Conservation (phyloP, 2,888 invertebrate genomes). For the Brenthis hecate region DNA sequence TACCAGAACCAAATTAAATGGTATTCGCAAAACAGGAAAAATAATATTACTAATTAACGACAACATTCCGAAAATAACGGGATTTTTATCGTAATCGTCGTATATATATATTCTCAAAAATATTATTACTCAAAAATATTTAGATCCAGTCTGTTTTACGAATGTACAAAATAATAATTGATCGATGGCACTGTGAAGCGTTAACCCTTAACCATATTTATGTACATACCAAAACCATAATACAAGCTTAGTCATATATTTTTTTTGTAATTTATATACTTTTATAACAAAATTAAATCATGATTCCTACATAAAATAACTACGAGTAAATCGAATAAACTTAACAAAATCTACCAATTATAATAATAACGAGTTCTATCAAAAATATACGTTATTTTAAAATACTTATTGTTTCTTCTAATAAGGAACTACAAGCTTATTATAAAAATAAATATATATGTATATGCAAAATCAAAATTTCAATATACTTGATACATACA, state of each 20-base stretch:
- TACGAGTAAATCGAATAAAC: background rate
- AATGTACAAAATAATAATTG: constrained; percentile 21
- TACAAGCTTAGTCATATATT: constrained; percentile 7
- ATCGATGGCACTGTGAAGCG: constrained; percentile 1
- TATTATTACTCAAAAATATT: background rate
- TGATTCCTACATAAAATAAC: background rate
- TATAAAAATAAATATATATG: constrained; percentile 13
- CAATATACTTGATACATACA: constrained; percentile 7
- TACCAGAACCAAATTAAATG: constrained; percentile 28
- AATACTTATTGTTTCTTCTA: background rate
- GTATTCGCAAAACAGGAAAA: constrained; percentile 25
- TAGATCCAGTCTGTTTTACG: constrained; percentile 5
- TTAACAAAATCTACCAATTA: constrained; percentile 7
- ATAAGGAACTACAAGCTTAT: constrained; percentile 14
- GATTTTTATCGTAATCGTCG: background rate
- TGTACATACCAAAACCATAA: constrained; percentile 23
- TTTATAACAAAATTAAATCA: constrained; percentile 17
- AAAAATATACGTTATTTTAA: constrained; percentile 2
- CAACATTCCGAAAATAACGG: background rate
- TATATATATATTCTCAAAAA: too few species aligned
- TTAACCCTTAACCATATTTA: constrained; percentile 20
- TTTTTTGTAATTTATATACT: constrained; percentile 2
- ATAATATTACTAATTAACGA: background rate
- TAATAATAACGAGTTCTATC: background rate
- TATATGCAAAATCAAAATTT: constrained; percentile 1